Conservation (phyloP, 2,797 vertebrate genomes). For the Leuciscus waleckii region DNA sequence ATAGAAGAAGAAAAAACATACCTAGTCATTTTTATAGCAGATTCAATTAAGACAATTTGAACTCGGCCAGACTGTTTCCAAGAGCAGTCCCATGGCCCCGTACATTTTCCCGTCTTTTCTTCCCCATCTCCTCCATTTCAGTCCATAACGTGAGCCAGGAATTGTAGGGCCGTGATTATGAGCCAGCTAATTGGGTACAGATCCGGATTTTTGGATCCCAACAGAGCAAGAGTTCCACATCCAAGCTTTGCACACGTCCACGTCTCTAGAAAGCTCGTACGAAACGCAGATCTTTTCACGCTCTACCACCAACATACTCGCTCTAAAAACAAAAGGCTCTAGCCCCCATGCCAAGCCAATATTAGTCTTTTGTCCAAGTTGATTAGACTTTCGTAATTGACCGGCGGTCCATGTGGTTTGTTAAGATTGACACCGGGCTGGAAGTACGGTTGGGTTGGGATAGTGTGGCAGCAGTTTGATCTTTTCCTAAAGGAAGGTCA, state of each 20-base stretch:
- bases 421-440: slow-evolving; percentile 9
- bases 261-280: slow-evolving; percentile 30
- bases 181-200: slow-evolving; percentile 79
- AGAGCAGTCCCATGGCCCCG: slow-evolving; percentile 51
- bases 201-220: slow-evolving; percentile 74
- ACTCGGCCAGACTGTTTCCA: slow-evolving; percentile 44
- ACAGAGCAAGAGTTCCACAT: slow-evolving; percentile 49
- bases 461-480: slow-evolving; percentile 20
- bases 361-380: slow-evolving; percentile 25
- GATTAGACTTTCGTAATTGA: slow-evolving; percentile 15
- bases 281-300: not conserved
- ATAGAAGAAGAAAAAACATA: not conserved
- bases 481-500: slow-evolving; percentile 36
- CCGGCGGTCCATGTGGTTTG: not conserved
- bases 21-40: slow-evolving; percentile 53
- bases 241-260: slow-evolving; percentile 64
- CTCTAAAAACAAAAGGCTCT: slow-evolving; percentile 29
- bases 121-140: slow-evolving; percentile 24
- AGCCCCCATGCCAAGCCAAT: not conserved
- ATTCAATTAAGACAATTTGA: slow-evolving; percentile 61
- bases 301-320: slow-evolving; percentile 14
- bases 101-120: slow-evolving; percentile 30
- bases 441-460: slow-evolving; percentile 20
- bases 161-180: slow-evolving; percentile 73
- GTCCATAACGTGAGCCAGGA: slow-evolving; percentile 69